phyloP scores from a whole-genome alignment of 2,113 vertebrate genomes.

The Otocyon megalotis region DNA sequence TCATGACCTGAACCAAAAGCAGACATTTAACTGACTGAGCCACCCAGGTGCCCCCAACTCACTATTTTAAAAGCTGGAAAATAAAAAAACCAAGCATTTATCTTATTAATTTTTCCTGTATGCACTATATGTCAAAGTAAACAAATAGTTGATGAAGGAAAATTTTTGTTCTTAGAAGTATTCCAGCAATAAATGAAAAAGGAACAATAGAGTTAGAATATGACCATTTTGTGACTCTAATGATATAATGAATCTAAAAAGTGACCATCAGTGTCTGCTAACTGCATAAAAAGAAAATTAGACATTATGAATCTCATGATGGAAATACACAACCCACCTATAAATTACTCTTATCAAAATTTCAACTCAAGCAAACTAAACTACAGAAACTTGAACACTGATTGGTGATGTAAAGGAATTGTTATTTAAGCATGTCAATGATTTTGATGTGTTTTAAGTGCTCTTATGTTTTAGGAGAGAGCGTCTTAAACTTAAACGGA shows the following conservation, averaged over 20 bases:
- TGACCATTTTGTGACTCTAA: slow-evolving; percentile 20
- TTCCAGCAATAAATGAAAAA: neutral
- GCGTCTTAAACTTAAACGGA: neutral
- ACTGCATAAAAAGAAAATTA: neutral
- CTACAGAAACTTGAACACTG: neutral
- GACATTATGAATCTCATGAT: neutral
- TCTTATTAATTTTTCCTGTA: neutral
- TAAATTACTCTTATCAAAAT: neutral
- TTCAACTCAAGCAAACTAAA: neutral
- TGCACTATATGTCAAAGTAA: neutral
- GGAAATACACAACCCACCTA: neutral
- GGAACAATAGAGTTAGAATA: neutral
- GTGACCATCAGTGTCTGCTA: neutral
- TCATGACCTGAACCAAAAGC: too few species aligned
- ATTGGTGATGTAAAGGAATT: neutral
- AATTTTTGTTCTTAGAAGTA: slow-evolving; percentile 33
- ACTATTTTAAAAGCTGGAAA: slow-evolving; percentile 45
- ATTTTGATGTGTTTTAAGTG: neutral
- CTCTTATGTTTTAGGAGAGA: neutral
- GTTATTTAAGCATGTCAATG: neutral
- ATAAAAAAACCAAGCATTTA: slow-evolving; percentile 25
- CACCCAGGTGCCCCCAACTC: neutral
- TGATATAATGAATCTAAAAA: neutral
- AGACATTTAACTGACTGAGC: too few species aligned
- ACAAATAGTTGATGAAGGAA: neutral